A percentile compares a stretch with the other conserved stretches of the same genome.
Evolutionary conservation across 2,113 vertebrate species (phyloP).

Genomic region (Capricornis sumatraensis): DNA sequence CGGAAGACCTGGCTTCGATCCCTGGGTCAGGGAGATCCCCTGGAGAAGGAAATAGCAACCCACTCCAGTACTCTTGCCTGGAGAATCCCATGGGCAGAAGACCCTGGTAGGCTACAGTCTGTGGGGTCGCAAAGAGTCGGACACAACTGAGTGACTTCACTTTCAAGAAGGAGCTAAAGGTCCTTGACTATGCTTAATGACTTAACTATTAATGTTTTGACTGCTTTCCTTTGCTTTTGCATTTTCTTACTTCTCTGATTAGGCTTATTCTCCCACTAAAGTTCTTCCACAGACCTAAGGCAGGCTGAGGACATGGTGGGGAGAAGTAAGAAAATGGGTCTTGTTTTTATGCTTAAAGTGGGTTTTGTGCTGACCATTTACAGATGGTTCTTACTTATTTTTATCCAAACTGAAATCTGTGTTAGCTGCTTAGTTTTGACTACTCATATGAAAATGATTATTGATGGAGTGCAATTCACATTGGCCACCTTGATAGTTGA

Average conservation of each 20-base stretch:
- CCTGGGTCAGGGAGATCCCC: neutral
- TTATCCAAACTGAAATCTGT: neutral
- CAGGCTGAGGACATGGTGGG: neutral
- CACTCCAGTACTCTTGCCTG: neutral
- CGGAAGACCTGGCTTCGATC: fast-evolving
- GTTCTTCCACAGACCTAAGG: neutral
- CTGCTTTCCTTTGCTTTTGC: neutral
- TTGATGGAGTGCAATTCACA: neutral
- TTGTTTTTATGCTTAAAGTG: neutral
- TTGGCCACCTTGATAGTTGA: neutral
- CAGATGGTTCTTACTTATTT: neutral
- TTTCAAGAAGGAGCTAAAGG: neutral
- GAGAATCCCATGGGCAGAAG: neutral
- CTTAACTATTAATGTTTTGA: neutral
- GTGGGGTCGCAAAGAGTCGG: neutral
- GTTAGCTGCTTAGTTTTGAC: neutral
- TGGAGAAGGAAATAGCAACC: neutral
- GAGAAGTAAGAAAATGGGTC: neutral
- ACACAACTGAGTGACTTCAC: neutral
- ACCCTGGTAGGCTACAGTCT: neutral
- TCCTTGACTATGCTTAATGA: neutral
- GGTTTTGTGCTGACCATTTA: neutral
- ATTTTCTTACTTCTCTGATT: neutral
- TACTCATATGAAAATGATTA: no score
- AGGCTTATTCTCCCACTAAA: neutral